These are phyloP conservation scores for Hormiphora californensis DNA, from an alignment of 37 sponge, comb jelly and placozoan genomes.

Conservation along the genomic window DNA sequence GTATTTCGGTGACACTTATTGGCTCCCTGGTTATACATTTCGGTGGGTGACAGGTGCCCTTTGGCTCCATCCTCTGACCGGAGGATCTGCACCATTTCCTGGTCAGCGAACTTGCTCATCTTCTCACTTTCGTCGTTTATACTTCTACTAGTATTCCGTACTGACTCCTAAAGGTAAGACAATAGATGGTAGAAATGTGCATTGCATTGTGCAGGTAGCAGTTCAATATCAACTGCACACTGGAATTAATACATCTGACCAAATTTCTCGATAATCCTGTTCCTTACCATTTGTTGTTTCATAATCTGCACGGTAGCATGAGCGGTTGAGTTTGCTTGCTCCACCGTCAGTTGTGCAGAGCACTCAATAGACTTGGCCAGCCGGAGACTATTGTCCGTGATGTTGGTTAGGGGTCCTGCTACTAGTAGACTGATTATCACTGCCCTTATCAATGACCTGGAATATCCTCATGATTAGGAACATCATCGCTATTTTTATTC, in stretches of 20 bases:
- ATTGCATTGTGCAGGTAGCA: not conserved
- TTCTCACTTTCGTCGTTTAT: not conserved
- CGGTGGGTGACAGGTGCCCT: too few relatives aligned
- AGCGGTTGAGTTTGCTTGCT: not conserved
- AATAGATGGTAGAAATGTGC: too few relatives aligned
- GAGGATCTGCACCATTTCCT: too few relatives aligned
- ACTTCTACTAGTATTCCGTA: not conserved
- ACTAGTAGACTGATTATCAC: slow-evolving; percentile 1
- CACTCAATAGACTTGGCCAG: slow-evolving; percentile 19
- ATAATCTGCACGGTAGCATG: not conserved
- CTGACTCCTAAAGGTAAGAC: not conserved
- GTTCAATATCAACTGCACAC: not conserved
- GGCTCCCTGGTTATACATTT: too few relatives aligned
- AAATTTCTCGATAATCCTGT: too few relatives aligned
- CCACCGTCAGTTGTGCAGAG: not conserved
- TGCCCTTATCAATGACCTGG: not conserved
- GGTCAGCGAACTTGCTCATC: not conserved
- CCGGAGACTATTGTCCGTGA: not conserved
- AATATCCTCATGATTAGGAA: too few relatives aligned
- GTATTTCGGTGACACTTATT: too few relatives aligned
- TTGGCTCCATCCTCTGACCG: too few relatives aligned
- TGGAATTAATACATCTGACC: not conserved
- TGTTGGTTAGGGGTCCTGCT: slow-evolving; percentile 29
- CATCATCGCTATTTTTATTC: too few relatives aligned
- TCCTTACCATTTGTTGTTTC: slow-evolving; percentile 7